Percentiles rank a stretch among this genome's conserved stretches.
These are phyloP conservation scores for Jacana jacana DNA, from an alignment of 2,113 vertebrate species.

Conservation along the genomic window DNA sequence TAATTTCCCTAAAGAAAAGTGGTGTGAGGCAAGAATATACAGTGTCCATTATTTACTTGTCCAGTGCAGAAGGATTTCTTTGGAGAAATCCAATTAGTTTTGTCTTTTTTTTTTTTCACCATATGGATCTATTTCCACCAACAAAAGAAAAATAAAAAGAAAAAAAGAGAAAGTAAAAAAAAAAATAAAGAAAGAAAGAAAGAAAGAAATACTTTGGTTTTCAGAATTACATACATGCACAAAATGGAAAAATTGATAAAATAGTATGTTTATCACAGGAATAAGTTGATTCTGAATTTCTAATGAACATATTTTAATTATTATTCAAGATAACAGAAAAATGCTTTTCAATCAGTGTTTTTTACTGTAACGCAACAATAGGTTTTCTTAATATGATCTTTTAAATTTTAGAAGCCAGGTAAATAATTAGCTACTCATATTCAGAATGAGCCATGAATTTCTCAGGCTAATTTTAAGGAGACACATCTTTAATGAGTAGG, in stretches of 20 bases:
- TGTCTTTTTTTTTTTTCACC: neutral
- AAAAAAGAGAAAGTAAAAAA: too few relatives aligned
- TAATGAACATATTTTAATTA: neutral
- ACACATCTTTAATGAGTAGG: neutral
- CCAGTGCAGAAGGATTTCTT: neutral
- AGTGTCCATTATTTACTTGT: constrained; percentile 16
- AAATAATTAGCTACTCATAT: neutral
- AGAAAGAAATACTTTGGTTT: neutral
- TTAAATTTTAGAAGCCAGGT: neutral
- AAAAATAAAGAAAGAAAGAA: too few relatives aligned
- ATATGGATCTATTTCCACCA: neutral
- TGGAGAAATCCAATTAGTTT: neutral
- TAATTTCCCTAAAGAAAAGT: constrained; percentile 44
- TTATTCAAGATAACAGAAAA: neutral
- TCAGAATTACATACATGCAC: neutral
- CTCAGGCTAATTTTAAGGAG: neutral
- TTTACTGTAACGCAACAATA: neutral
- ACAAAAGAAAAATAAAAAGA: neutral
- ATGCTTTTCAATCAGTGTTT: neutral
- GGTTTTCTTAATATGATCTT: neutral
- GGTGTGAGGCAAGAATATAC: neutral
- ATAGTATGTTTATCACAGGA: neutral
- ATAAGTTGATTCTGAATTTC: neutral
- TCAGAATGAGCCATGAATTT: neutral
- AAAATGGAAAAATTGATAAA: neutral